phyloP scores from a whole-genome alignment of 1,140 invertebrate genomes.

The Diuraphis noxia region DNA sequence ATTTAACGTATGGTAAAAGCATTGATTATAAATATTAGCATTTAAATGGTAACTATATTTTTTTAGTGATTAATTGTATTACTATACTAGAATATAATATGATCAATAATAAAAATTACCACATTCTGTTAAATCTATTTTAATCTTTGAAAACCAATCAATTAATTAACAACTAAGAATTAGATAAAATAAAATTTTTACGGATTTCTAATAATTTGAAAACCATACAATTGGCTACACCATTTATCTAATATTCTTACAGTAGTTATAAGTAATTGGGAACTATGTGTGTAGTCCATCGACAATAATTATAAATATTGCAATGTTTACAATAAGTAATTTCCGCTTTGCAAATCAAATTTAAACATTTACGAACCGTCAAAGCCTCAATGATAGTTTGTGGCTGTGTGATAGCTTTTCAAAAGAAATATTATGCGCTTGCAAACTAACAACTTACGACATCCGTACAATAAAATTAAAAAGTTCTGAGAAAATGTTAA shows the following conservation, averaged over 20 bases:
- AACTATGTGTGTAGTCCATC: not conserved
- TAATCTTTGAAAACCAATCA: not conserved
- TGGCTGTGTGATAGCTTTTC: not conserved
- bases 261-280: not conserved
- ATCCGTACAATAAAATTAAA: not conserved
- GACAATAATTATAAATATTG: not conserved
- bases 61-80: too few relatives aligned
- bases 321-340: not conserved
- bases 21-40: not conserved
- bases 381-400: not conserved
- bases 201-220: not conserved
- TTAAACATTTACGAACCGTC: not conserved
- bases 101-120: too few relatives aligned
- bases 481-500: constrained; percentile 9
- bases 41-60: too few relatives aligned
- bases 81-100: too few relatives aligned
- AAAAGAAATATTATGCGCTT: not conserved
- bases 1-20: not conserved
- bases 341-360: not conserved
- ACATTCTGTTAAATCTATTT: not conserved
- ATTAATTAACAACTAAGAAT: too few relatives aligned
- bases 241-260: too few relatives aligned
- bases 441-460: not conserved
- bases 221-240: not conserved
- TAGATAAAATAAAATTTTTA: not conserved